These are phyloP conservation scores for Apantesis nais DNA, from an alignment of 2,888 invertebrate species.

Conservation along the genomic window DNA sequence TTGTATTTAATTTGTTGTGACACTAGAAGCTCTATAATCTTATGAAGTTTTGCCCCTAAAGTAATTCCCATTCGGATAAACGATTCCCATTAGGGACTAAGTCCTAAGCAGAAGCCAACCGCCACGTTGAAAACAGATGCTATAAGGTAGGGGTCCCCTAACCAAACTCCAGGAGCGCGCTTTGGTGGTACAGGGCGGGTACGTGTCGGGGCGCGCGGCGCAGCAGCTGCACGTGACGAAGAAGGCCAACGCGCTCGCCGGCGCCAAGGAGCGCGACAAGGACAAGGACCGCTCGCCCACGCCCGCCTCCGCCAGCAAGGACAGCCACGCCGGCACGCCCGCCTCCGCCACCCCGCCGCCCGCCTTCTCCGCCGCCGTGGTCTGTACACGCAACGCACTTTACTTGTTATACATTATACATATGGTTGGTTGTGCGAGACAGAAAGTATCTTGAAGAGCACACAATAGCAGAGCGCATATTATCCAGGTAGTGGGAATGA, in stretches of 20 bases:
- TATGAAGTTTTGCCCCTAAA: neutral
- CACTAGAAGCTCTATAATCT: neutral
- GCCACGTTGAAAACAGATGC: constrained; percentile 70
- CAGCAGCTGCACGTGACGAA: constrained; percentile 89
- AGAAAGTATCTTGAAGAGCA: too few species aligned
- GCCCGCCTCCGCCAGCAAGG: constrained; percentile 55
- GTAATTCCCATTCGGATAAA: neutral
- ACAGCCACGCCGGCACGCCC: constrained; percentile 59
- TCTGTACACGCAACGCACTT: constrained; percentile 55
- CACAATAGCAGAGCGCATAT: too few species aligned
- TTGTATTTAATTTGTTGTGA: neutral
- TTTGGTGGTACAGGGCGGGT: constrained; percentile 88
- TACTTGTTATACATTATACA: too few species aligned
- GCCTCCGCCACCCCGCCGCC: constrained; percentile 71
- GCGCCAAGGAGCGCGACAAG: constrained; percentile 86
- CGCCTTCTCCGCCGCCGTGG: constrained; percentile 66
- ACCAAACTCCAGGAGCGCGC: constrained; percentile 88
- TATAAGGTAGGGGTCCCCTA: constrained; percentile 83
- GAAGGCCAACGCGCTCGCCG: constrained; percentile 91
- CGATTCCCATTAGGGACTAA: neutral
- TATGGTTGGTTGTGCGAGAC: too few species aligned
- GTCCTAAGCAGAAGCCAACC: constrained; percentile 59
- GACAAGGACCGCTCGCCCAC: constrained; percentile 78
- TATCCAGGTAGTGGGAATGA: too few species aligned
- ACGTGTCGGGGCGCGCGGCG: constrained; percentile 87